Evolutionary conservation across 2,888 invertebrate species (phyloP).

Genomic region (Lycophotia porphyrea): DNA sequence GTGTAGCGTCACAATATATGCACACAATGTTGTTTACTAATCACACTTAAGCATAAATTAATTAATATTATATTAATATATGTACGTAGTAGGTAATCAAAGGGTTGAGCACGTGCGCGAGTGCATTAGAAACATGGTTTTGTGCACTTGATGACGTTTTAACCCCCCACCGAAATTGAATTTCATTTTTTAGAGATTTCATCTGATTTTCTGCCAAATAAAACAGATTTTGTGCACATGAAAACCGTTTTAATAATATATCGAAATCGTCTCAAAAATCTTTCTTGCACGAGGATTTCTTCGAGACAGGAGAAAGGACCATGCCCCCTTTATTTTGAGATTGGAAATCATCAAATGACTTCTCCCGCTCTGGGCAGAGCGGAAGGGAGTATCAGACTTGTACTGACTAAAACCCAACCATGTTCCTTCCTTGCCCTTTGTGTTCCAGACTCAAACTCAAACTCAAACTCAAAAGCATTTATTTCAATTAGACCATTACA

Average conservation of each 20-base stretch:
- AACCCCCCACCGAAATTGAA: too few relatives aligned
- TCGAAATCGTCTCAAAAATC: too few relatives aligned
- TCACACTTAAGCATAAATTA: neutral
- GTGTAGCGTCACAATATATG: neutral
- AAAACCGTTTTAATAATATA: neutral
- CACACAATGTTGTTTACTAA: slow-evolving; percentile 26
- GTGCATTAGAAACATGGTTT: neutral
- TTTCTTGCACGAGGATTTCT: neutral
- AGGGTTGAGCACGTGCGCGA: slow-evolving; percentile 12
- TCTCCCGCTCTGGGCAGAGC: too few relatives aligned
- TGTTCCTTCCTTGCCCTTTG: too few relatives aligned
- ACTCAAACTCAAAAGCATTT: too few relatives aligned
- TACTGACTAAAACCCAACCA: too few relatives aligned
- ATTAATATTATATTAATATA: slow-evolving; percentile 28
- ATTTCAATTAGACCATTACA: too few relatives aligned
- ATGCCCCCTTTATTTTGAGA: too few relatives aligned
- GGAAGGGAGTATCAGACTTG: too few relatives aligned
- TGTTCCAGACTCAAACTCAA: too few relatives aligned
- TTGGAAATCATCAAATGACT: too few relatives aligned
- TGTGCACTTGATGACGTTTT: neutral
- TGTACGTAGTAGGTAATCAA: neutral
- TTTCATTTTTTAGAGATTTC: too few relatives aligned
- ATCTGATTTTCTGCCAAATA: neutral
- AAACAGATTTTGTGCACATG: neutral
- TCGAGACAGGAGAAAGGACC: neutral